Conservation (phyloP, 2,888 invertebrate genomes). For the Megaustenia siamemsis region DNA sequence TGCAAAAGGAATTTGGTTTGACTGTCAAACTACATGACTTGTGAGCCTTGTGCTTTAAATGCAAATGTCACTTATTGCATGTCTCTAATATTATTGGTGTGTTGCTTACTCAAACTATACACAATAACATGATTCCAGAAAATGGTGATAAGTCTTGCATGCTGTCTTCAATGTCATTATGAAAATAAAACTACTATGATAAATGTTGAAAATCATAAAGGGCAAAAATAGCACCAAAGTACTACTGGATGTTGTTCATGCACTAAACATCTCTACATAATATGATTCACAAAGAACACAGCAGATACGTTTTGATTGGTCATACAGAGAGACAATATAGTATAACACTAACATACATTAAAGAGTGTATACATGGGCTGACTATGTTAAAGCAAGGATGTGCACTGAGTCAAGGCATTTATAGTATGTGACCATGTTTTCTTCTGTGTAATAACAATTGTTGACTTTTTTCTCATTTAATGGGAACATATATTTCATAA, state of each 20-base stretch:
- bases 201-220: neutral
- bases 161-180: neutral
- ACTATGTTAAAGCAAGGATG: neutral
- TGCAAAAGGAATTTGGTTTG: neutral
- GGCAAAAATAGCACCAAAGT: constrained; percentile 16
- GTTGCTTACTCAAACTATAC: neutral
- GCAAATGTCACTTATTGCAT: neutral
- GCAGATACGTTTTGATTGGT: neutral
- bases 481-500: no score
- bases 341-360: neutral
- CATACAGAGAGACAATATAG: neutral
- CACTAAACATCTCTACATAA: neutral
- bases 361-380: neutral
- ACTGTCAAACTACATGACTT: neutral
- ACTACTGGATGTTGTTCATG: constrained; percentile 27
- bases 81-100: neutral
- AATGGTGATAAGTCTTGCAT: neutral
- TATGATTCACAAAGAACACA: neutral
- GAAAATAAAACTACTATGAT: neutral
- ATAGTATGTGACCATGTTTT: neutral
- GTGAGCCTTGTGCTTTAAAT: no score
- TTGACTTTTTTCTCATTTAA: no score
- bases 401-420: neutral
- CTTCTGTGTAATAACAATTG: no score
- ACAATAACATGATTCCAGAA: neutral